These are phyloP conservation scores for Hypanus sabinus DNA, from an alignment of 2,113 vertebrate genomes.

Conservation along the genomic window DNA sequence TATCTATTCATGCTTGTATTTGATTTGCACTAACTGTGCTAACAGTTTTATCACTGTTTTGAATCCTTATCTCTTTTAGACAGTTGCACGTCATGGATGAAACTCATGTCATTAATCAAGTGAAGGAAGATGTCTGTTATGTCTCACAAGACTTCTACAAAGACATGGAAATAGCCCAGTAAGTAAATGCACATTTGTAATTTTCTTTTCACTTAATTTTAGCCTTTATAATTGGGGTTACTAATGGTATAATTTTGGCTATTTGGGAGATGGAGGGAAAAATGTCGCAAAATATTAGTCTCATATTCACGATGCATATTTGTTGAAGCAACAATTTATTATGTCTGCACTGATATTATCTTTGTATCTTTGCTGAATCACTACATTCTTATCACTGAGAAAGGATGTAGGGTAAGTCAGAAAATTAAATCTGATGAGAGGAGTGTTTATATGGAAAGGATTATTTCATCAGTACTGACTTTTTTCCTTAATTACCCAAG, in stretches of 20 bases:
- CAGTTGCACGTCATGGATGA: constrained; percentile 98
- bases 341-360: not conserved
- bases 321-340: not conserved
- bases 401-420: not conserved
- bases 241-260: not conserved
- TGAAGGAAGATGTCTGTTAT: constrained; percentile 96
- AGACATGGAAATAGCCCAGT: constrained; percentile 93
- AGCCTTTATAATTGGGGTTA: not conserved
- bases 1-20: constrained; percentile 3
- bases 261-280: not conserved
- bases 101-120: constrained; percentile 94
- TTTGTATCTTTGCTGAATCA: not conserved
- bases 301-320: not conserved
- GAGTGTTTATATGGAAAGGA: not conserved
- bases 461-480: not conserved
- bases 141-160: constrained; percentile 91
- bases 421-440: not conserved
- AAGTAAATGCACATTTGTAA: constrained; percentile 44
- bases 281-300: not conserved
- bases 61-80: constrained; percentile 49
- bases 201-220: not conserved
- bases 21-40: not conserved
- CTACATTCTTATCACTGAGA: not conserved
- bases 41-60: not conserved
- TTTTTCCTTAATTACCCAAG: not conserved